These are phyloP conservation scores for Aradophagus sp. DNA, from an alignment of 1,140 invertebrate genomes.

Conservation along the genomic window DNA sequence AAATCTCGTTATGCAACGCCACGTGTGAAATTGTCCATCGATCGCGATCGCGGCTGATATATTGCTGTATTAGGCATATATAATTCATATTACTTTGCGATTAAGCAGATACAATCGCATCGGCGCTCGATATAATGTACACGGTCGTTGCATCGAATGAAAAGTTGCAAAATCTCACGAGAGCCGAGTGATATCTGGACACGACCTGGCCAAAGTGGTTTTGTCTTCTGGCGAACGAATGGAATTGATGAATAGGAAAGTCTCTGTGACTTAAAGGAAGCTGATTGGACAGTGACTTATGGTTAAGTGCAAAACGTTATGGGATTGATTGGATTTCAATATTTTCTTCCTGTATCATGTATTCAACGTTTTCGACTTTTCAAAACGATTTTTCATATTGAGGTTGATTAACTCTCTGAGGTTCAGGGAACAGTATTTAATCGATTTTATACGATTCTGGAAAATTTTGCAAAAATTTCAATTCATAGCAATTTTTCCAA, in stretches of 20 bases:
- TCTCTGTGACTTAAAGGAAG: slow-evolving; percentile 21
- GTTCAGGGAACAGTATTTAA: too few species aligned
- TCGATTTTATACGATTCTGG: too few species aligned
- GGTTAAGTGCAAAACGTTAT: not conserved
- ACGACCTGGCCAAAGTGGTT: slow-evolving; percentile 14
- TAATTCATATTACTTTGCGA: slow-evolving; percentile 52
- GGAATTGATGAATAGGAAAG: slow-evolving; percentile 11
- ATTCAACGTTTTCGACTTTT: too few species aligned
- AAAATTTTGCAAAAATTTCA: too few species aligned
- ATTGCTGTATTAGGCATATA: slow-evolving; percentile 55
- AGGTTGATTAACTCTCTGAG: too few species aligned
- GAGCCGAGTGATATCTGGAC: slow-evolving; percentile 33
- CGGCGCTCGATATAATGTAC: slow-evolving; percentile 38
- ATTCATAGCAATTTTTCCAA: too few species aligned
- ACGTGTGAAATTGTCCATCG: slow-evolving; percentile 55
- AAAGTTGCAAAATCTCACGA: slow-evolving; percentile 52
- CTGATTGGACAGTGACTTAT: slow-evolving; percentile 5
- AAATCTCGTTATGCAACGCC: slow-evolving; percentile 32
- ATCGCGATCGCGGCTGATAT: slow-evolving; percentile 43
- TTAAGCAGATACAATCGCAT: slow-evolving; percentile 53
- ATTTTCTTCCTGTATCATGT: too few species aligned
- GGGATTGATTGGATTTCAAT: too few species aligned
- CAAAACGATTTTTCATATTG: too few species aligned
- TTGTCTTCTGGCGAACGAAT: slow-evolving; percentile 18
- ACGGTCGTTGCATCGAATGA: slow-evolving; percentile 28